phyloP scores from a whole-genome alignment of 2,113 vertebrate species.

The Carassius carassius region DNA sequence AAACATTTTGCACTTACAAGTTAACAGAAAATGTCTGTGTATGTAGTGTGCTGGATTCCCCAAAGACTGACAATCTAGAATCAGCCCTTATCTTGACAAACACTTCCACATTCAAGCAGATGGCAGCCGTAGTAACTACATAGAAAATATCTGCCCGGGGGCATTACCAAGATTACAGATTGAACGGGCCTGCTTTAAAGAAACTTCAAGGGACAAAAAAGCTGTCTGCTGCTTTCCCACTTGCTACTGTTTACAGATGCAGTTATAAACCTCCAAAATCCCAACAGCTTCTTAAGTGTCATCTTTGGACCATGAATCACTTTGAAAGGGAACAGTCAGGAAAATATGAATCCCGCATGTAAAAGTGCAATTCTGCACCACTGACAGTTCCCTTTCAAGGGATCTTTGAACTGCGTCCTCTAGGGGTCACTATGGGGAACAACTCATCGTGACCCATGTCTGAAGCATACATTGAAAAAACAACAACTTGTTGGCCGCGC shows the following conservation, averaged over 20 bases:
- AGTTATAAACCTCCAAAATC: conserved; percentile 33
- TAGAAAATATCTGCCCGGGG: background rate
- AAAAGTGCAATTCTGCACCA: conserved; percentile 12
- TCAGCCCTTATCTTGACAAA: background rate
- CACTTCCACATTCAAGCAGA: background rate
- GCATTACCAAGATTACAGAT: background rate
- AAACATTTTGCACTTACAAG: background rate
- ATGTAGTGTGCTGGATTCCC: background rate
- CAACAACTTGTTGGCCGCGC: no score
- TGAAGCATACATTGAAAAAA: no score
- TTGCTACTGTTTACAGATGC: conserved; percentile 42
- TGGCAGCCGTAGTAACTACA: background rate
- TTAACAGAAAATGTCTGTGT: background rate
- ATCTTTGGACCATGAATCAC: conserved; percentile 45
- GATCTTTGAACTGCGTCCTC: no score
- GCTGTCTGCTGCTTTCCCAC: conserved; percentile 21
- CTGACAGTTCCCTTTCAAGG: conserved; percentile 3
- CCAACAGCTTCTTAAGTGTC: conserved; percentile 37
- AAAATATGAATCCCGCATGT: conserved; percentile 43
- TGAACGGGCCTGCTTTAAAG: conserved; percentile 1
- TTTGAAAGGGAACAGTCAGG: conserved; percentile 40
- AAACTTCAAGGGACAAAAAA: background rate
- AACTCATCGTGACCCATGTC: no score
- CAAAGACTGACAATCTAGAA: background rate
- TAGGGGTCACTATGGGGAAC: no score